Conservation (phyloP, 2,888 invertebrate species). For the Tachina lurida region DNA sequence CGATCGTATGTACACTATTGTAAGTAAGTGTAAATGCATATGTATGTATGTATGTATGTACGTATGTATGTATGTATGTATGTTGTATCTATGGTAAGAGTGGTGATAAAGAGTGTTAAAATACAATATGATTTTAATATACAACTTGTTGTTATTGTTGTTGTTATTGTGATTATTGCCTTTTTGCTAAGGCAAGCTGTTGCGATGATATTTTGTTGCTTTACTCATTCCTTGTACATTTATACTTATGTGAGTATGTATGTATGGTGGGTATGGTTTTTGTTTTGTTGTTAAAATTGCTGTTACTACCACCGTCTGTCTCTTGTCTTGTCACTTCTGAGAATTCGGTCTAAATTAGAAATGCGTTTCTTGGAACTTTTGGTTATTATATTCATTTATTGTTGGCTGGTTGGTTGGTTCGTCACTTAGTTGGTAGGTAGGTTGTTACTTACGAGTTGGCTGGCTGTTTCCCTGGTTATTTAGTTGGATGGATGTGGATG, state of each 20-base stretch:
- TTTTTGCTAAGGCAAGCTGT: constrained; percentile 43
- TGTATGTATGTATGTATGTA: neutral
- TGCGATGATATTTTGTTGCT: constrained; percentile 31
- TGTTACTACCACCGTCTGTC: constrained; percentile 72
- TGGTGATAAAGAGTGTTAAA: constrained; percentile 30
- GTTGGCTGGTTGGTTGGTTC: constrained; percentile 39
- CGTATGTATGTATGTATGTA: neutral
- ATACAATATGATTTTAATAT: constrained; percentile 56
- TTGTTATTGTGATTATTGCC: constrained; percentile 49
- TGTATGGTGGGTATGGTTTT: constrained; percentile 13
- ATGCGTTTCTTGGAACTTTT: constrained; percentile 81
- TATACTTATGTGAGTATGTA: neutral
- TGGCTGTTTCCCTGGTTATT: constrained; percentile 25
- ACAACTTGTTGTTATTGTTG: constrained; percentile 57
- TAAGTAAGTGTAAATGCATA: constrained; percentile 42
- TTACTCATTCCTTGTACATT: constrained; percentile 6
- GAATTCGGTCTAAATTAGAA: constrained; percentile 82
- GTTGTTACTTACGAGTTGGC: neutral
- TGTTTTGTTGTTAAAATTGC: constrained; percentile 46
- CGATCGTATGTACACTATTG: constrained; percentile 1
- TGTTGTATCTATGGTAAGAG: constrained; percentile 6
- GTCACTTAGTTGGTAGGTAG: constrained; percentile 14
- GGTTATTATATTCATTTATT: constrained; percentile 70
- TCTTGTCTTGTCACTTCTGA: constrained; percentile 80
- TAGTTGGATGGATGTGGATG: constrained; percentile 13